Evolutionary conservation across 2,888 invertebrate species (phyloP).

Genomic region (Portevinia maculata): DNA sequence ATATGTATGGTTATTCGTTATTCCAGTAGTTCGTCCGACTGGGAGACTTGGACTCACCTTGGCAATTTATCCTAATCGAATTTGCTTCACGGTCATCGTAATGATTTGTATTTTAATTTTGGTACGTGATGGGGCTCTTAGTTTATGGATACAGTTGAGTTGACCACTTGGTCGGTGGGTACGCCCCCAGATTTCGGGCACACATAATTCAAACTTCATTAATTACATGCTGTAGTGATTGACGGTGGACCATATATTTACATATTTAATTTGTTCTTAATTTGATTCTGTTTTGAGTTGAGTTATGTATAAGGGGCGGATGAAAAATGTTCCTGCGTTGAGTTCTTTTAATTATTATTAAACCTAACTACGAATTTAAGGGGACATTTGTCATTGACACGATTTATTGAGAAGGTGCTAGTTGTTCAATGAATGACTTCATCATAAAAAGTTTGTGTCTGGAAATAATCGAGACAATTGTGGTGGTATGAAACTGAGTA

Average conservation of each 20-base stretch:
- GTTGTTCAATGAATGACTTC: not conserved
- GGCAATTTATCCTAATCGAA: conserved; percentile 71
- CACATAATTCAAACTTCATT: conserved; percentile 61
- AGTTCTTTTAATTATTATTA: conserved; percentile 37
- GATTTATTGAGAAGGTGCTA: not conserved
- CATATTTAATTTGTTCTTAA: conserved; percentile 66
- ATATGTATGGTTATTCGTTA: conserved; percentile 40
- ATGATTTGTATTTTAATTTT: conserved; percentile 70
- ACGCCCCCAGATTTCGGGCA: conserved; percentile 57
- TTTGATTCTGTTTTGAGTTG: conserved; percentile 52
- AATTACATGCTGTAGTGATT: conserved; percentile 66
- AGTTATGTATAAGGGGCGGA: conserved; percentile 44
- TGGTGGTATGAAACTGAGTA: too few species aligned
- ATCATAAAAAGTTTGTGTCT: too few species aligned
- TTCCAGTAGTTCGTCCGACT: conserved; percentile 41
- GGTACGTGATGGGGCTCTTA: conserved; percentile 45
- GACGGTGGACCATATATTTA: conserved; percentile 66
- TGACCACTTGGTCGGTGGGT: conserved; percentile 50
- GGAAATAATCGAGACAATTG: too few species aligned
- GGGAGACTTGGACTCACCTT: conserved; percentile 34
- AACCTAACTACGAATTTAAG: conserved; percentile 31
- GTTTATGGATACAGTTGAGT: conserved; percentile 29
- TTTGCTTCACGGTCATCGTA: conserved; percentile 64
- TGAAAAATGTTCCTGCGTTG: conserved; percentile 30
- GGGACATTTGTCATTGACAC: conserved; percentile 24